A percentile compares a stretch with the other conserved stretches of the same genome.
Conservation (phyloP, 2,113 vertebrate genomes). For the Muntiacus reevesi region DNA sequence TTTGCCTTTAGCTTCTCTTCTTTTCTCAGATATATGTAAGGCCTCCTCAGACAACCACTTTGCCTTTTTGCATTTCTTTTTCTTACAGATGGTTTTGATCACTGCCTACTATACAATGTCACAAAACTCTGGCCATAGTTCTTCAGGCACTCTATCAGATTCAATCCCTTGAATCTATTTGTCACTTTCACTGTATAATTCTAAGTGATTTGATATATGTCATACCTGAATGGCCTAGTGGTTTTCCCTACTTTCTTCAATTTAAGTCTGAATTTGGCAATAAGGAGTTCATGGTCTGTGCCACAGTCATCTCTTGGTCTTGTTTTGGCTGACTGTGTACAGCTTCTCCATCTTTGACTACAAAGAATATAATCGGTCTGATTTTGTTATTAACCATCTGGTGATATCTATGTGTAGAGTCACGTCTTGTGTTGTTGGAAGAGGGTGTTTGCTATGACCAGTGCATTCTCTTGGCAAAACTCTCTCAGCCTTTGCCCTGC, state of each 20-base stretch:
- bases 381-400: not conserved
- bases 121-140: not conserved
- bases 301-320: not conserved
- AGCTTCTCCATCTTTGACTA: not conserved
- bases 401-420: not conserved
- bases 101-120: not conserved
- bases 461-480: rapidly evolving
- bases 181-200: not conserved
- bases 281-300: not conserved
- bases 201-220: not conserved
- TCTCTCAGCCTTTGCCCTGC: not conserved
- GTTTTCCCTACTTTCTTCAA: not conserved
- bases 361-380: not conserved
- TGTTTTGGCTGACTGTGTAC: not conserved
- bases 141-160: not conserved
- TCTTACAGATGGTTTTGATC: not conserved
- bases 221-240: not conserved
- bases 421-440: not conserved
- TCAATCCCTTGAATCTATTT: not conserved
- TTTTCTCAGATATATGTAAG: not conserved
- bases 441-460: not conserved
- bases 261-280: not conserved
- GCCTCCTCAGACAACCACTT: not conserved
- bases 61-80: not conserved
- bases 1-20: not conserved